Base-by-base conservation (phyloP, 2,113 vertebrate genomes). In the Catharus minimus region DNA sequence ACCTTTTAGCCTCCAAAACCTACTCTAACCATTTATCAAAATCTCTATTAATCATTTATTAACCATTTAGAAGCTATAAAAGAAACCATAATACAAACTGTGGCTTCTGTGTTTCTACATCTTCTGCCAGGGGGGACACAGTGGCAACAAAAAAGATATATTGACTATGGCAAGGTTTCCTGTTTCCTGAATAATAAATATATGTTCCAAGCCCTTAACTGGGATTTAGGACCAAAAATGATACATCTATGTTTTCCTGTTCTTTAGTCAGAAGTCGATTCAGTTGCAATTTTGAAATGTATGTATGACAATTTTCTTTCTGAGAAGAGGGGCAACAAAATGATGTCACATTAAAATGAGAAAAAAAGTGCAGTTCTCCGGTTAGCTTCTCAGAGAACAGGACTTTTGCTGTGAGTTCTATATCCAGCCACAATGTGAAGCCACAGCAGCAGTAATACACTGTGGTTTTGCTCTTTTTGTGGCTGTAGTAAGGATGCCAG, bases 31-130 rank as follows among this genome's bases (percentile, higher is more conserved):
- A 90, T 93, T 88, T 93, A 90, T 90, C 52, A 86, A 94, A 96
- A 80, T 15, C 9, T 86, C 50, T 86, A 88, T 94, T 94, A 92
- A 96, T 93, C 76, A 95, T 93, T 88, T 93, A 93, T 92, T 95
- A 96, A 95, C 86, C 52, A 92, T 94, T 95, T 93, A 88, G 39
- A 93, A 83, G 56, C 39, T 83, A 77, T 88, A 90, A 90, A 91
- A 62, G 23, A 80, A 77, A 62, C 14, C 8, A 47, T 86, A 88
- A 85, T 65, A 53, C 53, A 33, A 92, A 83, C 14, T 27, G n/a
- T 71, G 39, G 12, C 18, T 76, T 80, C 28, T 57, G 22, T 82
- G 26, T 82, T 93, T 84, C 56, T 92, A 58, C 23, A 50, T 71
- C 56, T 89, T 44, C 65, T 89, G 61, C 92, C 53, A 46, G 33